Percentiles rank a stretch among this genome's conserved stretches.
Evolutionary conservation across 2,888 invertebrate species (phyloP).

Genomic region (Biston betularia): DNA sequence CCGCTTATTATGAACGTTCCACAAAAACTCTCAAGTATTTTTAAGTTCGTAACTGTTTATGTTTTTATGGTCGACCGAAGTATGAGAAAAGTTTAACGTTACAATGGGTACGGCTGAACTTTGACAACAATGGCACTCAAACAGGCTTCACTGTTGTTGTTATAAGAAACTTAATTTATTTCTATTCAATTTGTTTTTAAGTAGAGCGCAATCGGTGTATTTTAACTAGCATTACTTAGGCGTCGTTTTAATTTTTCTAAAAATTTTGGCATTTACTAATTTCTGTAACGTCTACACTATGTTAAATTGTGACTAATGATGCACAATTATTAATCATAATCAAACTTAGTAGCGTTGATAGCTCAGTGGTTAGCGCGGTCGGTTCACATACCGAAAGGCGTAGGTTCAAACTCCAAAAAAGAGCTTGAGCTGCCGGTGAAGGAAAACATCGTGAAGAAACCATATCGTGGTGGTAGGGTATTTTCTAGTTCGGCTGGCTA

Average conservation of each 20-base stretch:
- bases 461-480: too few species aligned
- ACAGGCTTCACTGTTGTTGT: conserved; percentile 36
- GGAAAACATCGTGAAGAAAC: too few species aligned
- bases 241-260: neutral
- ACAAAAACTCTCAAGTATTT: conserved; percentile 60
- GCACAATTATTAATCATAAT: neutral
- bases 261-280: too few species aligned
- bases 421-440: too few species aligned
- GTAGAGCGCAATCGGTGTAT: conserved; percentile 28
- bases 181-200: conserved; percentile 35
- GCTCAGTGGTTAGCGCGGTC: neutral
- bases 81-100: conserved; percentile 57
- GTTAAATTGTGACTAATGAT: neutral
- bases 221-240: conserved; percentile 5
- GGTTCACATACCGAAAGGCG: neutral
- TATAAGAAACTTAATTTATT: conserved; percentile 42
- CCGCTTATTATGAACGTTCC: conserved; percentile 66
- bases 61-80: conserved; percentile 54
- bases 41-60: conserved; percentile 58
- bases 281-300: neutral
- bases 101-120: conserved; percentile 41
- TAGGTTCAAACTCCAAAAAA: too few species aligned
- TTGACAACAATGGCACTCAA: conserved; percentile 42
- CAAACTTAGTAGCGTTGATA: neutral
- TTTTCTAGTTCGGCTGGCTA: too few species aligned